A percentile compares a stretch with the other conserved stretches of the same genome.
Conservation (phyloP, 2,113 vertebrate genomes). For the Gadus chalcogrammus region DNA sequence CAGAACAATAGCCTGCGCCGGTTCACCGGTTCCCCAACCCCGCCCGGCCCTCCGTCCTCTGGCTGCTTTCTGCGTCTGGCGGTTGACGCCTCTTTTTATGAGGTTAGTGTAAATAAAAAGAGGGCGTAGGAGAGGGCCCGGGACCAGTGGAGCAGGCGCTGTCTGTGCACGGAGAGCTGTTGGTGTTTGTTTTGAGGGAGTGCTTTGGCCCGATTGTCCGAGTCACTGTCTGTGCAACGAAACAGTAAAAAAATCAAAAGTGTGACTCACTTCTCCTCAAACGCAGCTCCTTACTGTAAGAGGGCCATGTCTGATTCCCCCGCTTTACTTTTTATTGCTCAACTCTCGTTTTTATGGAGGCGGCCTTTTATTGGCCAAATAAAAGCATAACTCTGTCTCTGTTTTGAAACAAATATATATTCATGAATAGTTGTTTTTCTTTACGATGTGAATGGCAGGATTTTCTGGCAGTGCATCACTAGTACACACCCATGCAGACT, state of each 20-base stretch:
- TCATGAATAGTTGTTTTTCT: slow-evolving; percentile 25
- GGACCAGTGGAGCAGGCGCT: slow-evolving; percentile 41
- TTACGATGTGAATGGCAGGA: slow-evolving; percentile 63
- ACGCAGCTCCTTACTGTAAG: slow-evolving; percentile 67
- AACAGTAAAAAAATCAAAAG: slow-evolving; percentile 69
- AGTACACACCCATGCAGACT: slow-evolving; percentile 61
- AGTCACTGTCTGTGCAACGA: slow-evolving; percentile 63
- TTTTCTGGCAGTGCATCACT: slow-evolving; percentile 42
- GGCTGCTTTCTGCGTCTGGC: neutral
- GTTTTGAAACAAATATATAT: no score
- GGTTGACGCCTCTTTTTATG: slow-evolving; percentile 23
- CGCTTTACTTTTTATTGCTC: slow-evolving; percentile 42
- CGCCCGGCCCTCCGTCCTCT: no score
- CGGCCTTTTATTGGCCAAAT: slow-evolving; percentile 46
- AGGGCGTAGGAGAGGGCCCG: slow-evolving; percentile 37
- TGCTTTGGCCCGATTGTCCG: slow-evolving; percentile 63
- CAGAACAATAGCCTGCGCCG: no score
- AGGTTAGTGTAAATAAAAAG: slow-evolving; percentile 42
- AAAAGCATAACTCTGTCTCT: slow-evolving; percentile 53
- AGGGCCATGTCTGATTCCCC: slow-evolving; percentile 54
- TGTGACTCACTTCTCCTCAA: slow-evolving; percentile 71
- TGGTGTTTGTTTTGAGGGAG: slow-evolving; percentile 73
- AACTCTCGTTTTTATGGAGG: slow-evolving; percentile 56
- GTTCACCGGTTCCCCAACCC: no score
- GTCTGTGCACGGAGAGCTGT: slow-evolving; percentile 54